Conservation (phyloP, 2,888 invertebrate genomes). For the Hemaris fuciformis region DNA sequence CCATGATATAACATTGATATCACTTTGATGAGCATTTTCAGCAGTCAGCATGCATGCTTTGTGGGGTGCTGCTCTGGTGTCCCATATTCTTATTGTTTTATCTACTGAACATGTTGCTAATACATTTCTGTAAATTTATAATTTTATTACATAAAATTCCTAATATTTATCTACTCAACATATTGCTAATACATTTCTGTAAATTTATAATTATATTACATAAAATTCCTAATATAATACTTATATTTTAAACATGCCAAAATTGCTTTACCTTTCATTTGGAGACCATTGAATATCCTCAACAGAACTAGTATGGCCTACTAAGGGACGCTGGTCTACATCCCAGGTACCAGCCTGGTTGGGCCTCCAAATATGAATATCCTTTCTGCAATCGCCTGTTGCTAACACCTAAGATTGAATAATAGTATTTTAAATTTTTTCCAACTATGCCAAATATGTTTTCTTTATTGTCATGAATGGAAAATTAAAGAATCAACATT, state of each 20-base stretch:
- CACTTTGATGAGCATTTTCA: constrained; percentile 92
- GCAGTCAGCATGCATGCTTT: constrained; percentile 96
- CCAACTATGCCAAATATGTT: too few species aligned
- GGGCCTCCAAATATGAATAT: constrained; percentile 97
- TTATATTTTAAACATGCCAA: background rate
- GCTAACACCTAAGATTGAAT: constrained; percentile 86
- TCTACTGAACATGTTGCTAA: constrained; percentile 94
- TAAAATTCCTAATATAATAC: too few species aligned
- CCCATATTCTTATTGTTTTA: constrained; percentile 97
- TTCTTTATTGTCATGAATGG: too few species aligned
- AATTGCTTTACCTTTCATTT: constrained; percentile 85
- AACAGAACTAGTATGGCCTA: constrained; percentile 94
- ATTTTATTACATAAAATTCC: too few species aligned
- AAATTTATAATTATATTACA: constrained; percentile 22
- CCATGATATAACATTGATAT: constrained; percentile 99
- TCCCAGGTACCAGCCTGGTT: constrained; percentile 90
- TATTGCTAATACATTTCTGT: constrained; percentile 90
- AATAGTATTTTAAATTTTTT: too few species aligned
- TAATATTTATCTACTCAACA: constrained; percentile 94
- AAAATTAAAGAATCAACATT: too few species aligned
- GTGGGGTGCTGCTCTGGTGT: constrained; percentile 90
- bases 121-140: constrained; percentile 82
- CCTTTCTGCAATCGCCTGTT: constrained; percentile 95
- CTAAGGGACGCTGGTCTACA: constrained; percentile 93
- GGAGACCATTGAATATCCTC: constrained; percentile 99